Percentiles rank a stretch among this genome's conserved stretches.
phyloP scores from a whole-genome alignment of 2,797 vertebrate genomes.

The Cetoscarus ocellatus region DNA sequence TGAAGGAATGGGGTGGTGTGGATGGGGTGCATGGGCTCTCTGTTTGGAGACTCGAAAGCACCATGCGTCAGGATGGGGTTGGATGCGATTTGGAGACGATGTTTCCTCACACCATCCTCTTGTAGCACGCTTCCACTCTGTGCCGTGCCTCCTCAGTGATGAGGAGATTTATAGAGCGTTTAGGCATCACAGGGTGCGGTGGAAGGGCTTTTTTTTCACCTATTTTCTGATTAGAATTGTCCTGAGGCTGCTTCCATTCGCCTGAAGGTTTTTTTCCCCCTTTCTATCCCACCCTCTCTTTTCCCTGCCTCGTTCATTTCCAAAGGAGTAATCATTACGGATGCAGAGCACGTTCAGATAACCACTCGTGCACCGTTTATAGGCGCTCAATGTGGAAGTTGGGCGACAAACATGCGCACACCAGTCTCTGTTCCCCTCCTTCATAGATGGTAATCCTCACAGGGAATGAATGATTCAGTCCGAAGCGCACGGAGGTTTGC shows the following conservation, averaged over 20 bases:
- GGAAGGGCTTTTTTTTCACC: slow-evolving; percentile 11
- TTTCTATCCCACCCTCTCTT: slow-evolving; percentile 17
- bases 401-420: slow-evolving; percentile 55
- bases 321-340: slow-evolving; percentile 50
- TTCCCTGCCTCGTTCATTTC: slow-evolving; percentile 39
- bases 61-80: slow-evolving; percentile 49
- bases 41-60: slow-evolving; percentile 30
- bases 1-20: slow-evolving; percentile 7
- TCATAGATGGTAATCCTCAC: slow-evolving; percentile 30
- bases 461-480: slow-evolving; percentile 17
- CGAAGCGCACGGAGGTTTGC: slow-evolving; percentile 44
- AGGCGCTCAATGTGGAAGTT: slow-evolving; percentile 64
- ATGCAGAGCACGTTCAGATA: slow-evolving; percentile 75
- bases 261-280: neutral
- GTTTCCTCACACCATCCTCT: slow-evolving; percentile 46
- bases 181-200: slow-evolving; percentile 5
- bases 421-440: slow-evolving; percentile 7
- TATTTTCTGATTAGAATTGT: slow-evolving; percentile 1
- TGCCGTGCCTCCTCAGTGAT: slow-evolving; percentile 40
- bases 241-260: neutral
- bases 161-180: neutral
- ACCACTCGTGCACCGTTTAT: slow-evolving; percentile 55
- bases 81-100: slow-evolving; percentile 58
- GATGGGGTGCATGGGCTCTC: slow-evolving; percentile 39
- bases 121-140: slow-evolving; percentile 28